These are phyloP conservation scores for Florisuga fusca DNA, from an alignment of 2,797 vertebrate genomes.

Conservation along the genomic window DNA sequence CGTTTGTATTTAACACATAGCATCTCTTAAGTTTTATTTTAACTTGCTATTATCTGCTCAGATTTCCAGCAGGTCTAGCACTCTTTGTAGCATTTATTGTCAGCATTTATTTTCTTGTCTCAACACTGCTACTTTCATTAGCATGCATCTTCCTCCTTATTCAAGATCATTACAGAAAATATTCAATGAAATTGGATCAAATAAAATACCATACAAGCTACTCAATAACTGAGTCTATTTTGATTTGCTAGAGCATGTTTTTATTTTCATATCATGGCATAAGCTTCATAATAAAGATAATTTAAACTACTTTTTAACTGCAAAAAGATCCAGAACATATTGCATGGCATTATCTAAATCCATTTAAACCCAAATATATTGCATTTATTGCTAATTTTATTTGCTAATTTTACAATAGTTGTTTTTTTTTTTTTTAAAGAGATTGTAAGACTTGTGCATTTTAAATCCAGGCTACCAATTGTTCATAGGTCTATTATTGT, in stretches of 20 bases:
- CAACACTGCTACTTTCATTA: background rate
- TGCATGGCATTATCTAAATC: slow-evolving; percentile 12
- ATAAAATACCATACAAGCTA: slow-evolving; percentile 43
- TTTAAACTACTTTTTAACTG: slow-evolving; percentile 17
- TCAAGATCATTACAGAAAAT: slow-evolving; percentile 10
- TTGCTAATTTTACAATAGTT: slow-evolving; percentile 32
- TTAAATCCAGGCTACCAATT: slow-evolving; percentile 41
- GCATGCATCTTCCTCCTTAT: background rate
- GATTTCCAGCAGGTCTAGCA: background rate
- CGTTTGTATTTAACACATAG: background rate
- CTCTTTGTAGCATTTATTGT: background rate
- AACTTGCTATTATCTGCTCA: background rate
- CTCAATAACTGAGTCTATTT: slow-evolving; percentile 45
- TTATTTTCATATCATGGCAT: background rate
- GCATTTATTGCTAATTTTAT: background rate
- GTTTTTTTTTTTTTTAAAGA: background rate
- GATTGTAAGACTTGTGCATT: background rate
- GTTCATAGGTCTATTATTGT: slow-evolving; percentile 51
- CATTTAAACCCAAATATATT: background rate
- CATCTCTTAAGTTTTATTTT: background rate
- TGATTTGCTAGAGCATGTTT: background rate
- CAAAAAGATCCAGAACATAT: slow-evolving; percentile 21
- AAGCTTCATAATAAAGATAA: slow-evolving; percentile 15
- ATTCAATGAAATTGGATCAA: slow-evolving; percentile 30
- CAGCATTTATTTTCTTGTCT: background rate